phyloP scores from a whole-genome alignment of 2,113 vertebrate genomes.

The Symphodus melops region DNA sequence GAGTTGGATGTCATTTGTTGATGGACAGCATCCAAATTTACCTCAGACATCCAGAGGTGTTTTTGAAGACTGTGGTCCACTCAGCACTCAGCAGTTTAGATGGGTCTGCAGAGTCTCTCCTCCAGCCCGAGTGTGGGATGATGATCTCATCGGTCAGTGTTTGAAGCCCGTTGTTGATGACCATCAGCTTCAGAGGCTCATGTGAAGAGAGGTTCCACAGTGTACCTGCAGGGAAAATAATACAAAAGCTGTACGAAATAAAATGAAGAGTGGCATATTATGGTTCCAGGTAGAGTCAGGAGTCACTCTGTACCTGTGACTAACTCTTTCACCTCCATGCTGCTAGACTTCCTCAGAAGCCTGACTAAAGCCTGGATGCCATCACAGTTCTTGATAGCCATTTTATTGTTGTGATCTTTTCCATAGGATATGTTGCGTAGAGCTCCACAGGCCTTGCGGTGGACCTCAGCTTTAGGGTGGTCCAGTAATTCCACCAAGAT shows the following conservation, averaged over 20 bases:
- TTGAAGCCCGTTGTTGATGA: conserved; percentile 95
- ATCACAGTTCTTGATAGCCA: conserved; percentile 94
- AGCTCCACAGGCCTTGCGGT: conserved; percentile 95
- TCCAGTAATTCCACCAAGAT: conserved; percentile 92
- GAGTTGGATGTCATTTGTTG: neutral
- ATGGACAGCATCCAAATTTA: conserved; percentile 42
- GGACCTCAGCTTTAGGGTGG: conserved; percentile 92
- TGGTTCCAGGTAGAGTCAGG: neutral
- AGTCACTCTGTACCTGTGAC: conserved; percentile 88
- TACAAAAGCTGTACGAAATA: neutral
- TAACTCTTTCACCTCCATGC: conserved; percentile 94
- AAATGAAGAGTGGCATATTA: neutral
- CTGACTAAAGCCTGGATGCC: conserved; percentile 94
- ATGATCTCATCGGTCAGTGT: conserved; percentile 96
- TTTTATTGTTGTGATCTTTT: conserved; percentile 95
- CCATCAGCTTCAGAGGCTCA: conserved; percentile 95
- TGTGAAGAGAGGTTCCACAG: conserved; percentile 98
- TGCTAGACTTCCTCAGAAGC: conserved; percentile 90
- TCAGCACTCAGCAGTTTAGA: conserved; percentile 90
- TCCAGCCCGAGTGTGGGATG: conserved; percentile 95
- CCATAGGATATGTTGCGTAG: conserved; percentile 96
- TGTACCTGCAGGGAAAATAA: conserved; percentile 68
- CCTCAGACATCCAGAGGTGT: conserved; percentile 96
- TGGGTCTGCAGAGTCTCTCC: conserved; percentile 90
- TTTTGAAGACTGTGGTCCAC: conserved; percentile 97